Conservation (phyloP, 1,140 invertebrate genomes). For the Diabrotica virgifera region DNA sequence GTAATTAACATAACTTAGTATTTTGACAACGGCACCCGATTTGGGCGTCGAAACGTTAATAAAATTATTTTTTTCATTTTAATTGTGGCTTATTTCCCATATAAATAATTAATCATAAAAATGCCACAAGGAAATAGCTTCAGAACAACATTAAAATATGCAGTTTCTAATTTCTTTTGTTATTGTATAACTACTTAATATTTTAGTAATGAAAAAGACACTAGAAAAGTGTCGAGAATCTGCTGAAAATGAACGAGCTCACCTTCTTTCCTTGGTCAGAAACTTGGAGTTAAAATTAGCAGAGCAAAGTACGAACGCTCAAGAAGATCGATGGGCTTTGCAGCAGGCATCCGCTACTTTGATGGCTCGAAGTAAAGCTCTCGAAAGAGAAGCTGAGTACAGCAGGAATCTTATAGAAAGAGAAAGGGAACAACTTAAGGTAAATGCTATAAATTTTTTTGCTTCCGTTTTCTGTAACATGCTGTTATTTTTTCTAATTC, state of each 20-base stretch:
- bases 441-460: slow-evolving; percentile 5
- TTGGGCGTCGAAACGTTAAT: too few relatives aligned
- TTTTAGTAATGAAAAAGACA: slow-evolving; percentile 45
- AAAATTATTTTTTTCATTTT: too few relatives aligned
- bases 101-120: too few relatives aligned
- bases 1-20: too few relatives aligned
- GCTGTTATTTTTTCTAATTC: too few relatives aligned
- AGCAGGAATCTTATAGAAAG: slow-evolving; percentile 47
- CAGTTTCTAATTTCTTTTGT: not conserved
- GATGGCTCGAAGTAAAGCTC: slow-evolving; percentile 46
- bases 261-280: slow-evolving; percentile 50
- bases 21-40: too few relatives aligned
- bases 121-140: too few relatives aligned
- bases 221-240: slow-evolving; percentile 48
- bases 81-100: too few relatives aligned
- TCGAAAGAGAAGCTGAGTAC: slow-evolving; percentile 50
- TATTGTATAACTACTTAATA: not conserved
- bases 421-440: slow-evolving; percentile 48
- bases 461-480: too few relatives aligned
- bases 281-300: slow-evolving; percentile 50
- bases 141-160: too few relatives aligned
- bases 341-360: slow-evolving; percentile 44
- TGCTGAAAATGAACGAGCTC: slow-evolving; percentile 50
- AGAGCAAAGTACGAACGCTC: slow-evolving; percentile 45
- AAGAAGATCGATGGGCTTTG: slow-evolving; percentile 45